phyloP scores from a whole-genome alignment of 2,113 vertebrate species.

The Nesogale talazaci region DNA sequence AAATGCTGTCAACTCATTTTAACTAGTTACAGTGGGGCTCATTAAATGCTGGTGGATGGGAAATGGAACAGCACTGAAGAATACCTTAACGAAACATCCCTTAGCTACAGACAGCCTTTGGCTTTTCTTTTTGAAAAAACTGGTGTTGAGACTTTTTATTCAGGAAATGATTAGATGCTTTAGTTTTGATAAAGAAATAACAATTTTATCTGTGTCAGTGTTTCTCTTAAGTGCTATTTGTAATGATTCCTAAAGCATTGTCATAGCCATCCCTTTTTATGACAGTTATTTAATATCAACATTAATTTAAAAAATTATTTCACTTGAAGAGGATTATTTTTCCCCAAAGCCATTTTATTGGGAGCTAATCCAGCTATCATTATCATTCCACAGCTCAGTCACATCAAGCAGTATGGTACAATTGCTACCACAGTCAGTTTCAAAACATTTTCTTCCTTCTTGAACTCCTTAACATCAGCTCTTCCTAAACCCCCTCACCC shows the following conservation, averaged over 20 bases:
- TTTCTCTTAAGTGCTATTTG: conserved; percentile 32
- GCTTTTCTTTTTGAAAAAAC: conserved; percentile 33
- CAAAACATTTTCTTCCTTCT: too few species aligned
- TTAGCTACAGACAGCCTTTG: neutral
- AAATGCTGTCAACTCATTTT: neutral
- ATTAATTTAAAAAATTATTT: neutral
- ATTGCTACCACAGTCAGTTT: too few species aligned
- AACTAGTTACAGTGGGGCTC: neutral
- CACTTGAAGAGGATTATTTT: neutral
- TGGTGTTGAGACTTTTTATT: too few species aligned
- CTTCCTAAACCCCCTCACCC: too few species aligned
- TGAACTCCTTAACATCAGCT: too few species aligned
- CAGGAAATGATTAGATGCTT: neutral
- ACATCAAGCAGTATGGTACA: too few species aligned
- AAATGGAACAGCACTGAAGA: neutral
- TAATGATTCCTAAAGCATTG: conserved; percentile 1
- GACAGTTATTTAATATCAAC: neutral
- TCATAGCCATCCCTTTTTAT: neutral
- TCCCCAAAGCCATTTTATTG: too few species aligned
- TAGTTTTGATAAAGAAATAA: neutral
- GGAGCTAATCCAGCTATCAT: too few species aligned
- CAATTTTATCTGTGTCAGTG: neutral
- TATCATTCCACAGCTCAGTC: too few species aligned
- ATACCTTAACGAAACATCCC: neutral
- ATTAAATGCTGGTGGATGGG: neutral